Evolutionary conservation across 2,113 vertebrate genomes (phyloP), one percentile per base, ranked within the genome.

Genomic region (Cygnus atratus): DNA sequence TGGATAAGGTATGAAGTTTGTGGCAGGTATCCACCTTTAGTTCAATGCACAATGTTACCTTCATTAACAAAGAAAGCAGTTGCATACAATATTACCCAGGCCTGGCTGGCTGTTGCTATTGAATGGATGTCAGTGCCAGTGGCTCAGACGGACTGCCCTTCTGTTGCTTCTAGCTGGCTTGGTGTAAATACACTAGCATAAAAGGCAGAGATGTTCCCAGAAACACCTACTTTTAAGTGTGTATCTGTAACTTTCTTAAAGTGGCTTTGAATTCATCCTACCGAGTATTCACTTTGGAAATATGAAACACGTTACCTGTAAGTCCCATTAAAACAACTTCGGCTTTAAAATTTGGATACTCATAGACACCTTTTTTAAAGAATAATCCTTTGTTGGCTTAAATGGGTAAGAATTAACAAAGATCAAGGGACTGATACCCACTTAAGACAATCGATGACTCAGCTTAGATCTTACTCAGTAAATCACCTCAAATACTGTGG

Each of bases 271-370:
- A 82, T 76, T 86, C 48, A 65, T 81, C 73, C 73, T 68, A 5
- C 63, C 17, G 73, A 84, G 44, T 25, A 41, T 52, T 84, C 84
- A n/a, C 79, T 92, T 88, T 28, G 66, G 83, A 81, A 93, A 91
- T 75, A 62, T 16, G 41, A 91, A 90, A 86, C 73, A 25, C 8
- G 77, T 93, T 35, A 66, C 59, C 71, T 83, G 10, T 28, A 58
- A 81, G 86, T 44, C 86, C 88, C 92, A 71, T 95, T 94, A 93
- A 88, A 93, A 68, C 83, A 88, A 46, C 29, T 58, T 44, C 11
- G 79, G 61, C 66, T 95, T 90, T 93, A 93, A 95, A 95, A 58
- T 65, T 59, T 21, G 55, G 37, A n/a, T 62, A 44, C 46, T 59
- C 33, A 16, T 28, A 83, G 75, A 55, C 72, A 61, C 57, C 54